Conservation (phyloP, 2,113 vertebrate genomes). For the Cyanocitta stelleri region DNA sequence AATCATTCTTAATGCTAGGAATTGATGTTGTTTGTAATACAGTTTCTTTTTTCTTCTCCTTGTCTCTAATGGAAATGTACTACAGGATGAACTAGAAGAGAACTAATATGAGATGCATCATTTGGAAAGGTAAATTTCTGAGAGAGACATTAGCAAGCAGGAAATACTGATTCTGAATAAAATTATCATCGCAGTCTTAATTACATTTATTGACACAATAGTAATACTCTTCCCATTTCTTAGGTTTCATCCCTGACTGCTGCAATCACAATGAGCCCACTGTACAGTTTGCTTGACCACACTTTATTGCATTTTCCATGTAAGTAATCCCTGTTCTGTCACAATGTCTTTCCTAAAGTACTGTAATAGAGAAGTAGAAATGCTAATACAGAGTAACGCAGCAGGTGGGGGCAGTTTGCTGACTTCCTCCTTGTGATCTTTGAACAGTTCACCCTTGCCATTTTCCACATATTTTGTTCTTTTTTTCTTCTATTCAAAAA, state of each 20-base stretch:
- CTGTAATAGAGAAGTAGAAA: not conserved
- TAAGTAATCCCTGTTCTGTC: not conserved
- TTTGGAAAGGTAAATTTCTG: constrained; percentile 31
- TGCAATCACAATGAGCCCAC: not conserved
- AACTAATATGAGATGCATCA: not conserved
- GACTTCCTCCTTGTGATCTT: not conserved
- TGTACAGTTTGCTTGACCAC: not conserved
- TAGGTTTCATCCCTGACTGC: not conserved
- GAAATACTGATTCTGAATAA: not conserved
- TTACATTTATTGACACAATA: not conserved
- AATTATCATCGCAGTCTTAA: not conserved
- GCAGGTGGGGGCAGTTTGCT: not conserved
- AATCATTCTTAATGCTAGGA: not conserved
- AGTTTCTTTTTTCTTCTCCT: not conserved
- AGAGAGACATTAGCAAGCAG: not conserved
- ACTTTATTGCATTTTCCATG: not conserved
- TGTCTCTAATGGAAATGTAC: not conserved
- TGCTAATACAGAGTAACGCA: not conserved
- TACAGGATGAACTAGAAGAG: not conserved
- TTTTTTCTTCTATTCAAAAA: not conserved
- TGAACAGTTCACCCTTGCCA: not conserved
- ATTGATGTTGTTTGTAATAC: not conserved
- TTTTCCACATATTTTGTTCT: not conserved
- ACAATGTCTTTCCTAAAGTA: not conserved
- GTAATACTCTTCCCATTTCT: not conserved